Evolutionary conservation across 2,888 invertebrate species (phyloP).

Genomic region (Ochropleura leucogaster): DNA sequence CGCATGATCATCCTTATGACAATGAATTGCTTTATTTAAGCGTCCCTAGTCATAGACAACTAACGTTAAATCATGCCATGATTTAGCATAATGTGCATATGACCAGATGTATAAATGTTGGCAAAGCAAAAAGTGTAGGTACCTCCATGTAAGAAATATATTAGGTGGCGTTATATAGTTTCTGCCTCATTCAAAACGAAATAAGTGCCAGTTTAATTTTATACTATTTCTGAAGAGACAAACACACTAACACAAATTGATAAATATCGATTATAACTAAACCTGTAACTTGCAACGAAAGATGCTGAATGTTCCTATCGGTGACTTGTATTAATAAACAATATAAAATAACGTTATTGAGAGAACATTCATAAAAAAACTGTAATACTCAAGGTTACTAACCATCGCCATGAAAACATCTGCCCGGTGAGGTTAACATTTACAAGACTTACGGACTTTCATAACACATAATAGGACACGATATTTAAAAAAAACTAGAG

Average conservation of each 20-base stretch:
- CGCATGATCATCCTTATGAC: not conserved
- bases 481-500: not conserved
- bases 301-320: no score
- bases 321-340: no score
- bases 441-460: not conserved
- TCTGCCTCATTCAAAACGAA: not conserved
- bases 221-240: not conserved
- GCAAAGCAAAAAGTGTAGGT: not conserved
- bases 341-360: not conserved
- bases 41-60: not conserved
- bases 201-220: not conserved
- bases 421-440: no score
- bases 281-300: no score
- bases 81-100: not conserved
- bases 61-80: slow-evolving; percentile 2
- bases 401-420: not conserved
- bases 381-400: not conserved
- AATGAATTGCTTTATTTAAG: not conserved
- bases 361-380: not conserved
- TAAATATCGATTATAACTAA: not conserved
- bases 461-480: not conserved
- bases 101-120: slow-evolving; percentile 1
- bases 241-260: not conserved
- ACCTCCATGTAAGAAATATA: not conserved
- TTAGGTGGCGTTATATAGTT: not conserved